Evolutionary conservation across 2,113 vertebrate genomes (phyloP), one percentile per base, ranked within the genome.

Genomic region (Eurypyga helias): DNA sequence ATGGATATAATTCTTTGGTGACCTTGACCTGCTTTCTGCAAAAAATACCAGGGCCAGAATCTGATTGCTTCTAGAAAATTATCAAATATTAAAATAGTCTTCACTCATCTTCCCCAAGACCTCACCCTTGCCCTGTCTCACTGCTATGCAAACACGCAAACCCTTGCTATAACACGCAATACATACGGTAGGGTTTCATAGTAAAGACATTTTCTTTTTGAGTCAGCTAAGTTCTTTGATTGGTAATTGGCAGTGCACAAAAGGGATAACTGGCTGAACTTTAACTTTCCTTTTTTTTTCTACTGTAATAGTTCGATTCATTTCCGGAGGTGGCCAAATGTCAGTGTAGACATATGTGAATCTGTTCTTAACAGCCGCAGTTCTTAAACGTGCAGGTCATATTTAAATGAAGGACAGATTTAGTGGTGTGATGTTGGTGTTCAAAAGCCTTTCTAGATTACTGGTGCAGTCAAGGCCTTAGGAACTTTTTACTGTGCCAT

Each of bases 401-500:
- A 80, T 60, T 87, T 69, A 70, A 70, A 51, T 57, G 25, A 58
- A 79, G 46, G 64, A 31, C 20, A 86, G 33, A 64, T 69, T 58
- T 81, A 1, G 1, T 55, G 21, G 60, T 65, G 29, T 34, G 10
- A 4, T 49, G 28, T 26, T 76, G 26, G 17, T 43, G 7, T 82
- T 78, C 41, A 78, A 26, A 84, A 85, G n/a, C 36, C 24, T 52
- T 87, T 20, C 26, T 65, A 34, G 15, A 38, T 70, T 75, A 62
- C 26, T 3, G 4, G 17, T 66, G 8, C 51, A 79, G 13, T 79
- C 2, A 4, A n/a, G 48, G 16, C 41, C 34, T 54, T 76, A 78
- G 57, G 75, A 88, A 11, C 19, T 1, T 17, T 52, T 18, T 0
- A 13, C 13, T 2, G 0, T 7, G 9, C 55, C 23, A 21, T 58